Percentiles rank a stretch among this genome's conserved stretches.
These are phyloP conservation scores for Parauchenoglanis punctatus DNA, from an alignment of 2,797 vertebrate genomes.

Conservation along the genomic window DNA sequence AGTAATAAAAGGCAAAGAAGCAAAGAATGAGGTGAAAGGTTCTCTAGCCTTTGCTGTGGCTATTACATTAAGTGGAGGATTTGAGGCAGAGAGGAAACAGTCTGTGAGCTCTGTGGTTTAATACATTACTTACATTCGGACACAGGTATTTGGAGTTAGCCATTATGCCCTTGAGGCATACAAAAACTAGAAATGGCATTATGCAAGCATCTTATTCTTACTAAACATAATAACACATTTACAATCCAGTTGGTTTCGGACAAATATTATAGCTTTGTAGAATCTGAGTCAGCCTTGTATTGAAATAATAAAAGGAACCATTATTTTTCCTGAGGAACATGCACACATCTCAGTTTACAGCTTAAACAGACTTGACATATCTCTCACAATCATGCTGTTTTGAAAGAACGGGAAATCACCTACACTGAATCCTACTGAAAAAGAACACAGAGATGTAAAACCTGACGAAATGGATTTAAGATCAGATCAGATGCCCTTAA, in stretches of 20 bases:
- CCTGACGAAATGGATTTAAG: slow-evolving; percentile 7
- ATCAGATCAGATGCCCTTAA: slow-evolving; percentile 25
- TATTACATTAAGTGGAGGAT: slow-evolving; percentile 54
- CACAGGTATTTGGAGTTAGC: slow-evolving; percentile 65
- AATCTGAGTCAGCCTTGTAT: slow-evolving; percentile 16
- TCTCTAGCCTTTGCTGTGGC: slow-evolving; percentile 40
- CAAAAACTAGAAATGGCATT: slow-evolving; percentile 38
- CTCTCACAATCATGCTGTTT: slow-evolving; percentile 38
- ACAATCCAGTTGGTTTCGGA: neutral
- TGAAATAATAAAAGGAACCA: slow-evolving; percentile 45
- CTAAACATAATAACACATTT: neutral
- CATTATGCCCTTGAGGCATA: slow-evolving; percentile 67
- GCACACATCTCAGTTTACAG: slow-evolving; percentile 39
- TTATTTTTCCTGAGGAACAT: slow-evolving; percentile 39
- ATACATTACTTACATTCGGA: slow-evolving; percentile 80
- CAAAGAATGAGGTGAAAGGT: slow-evolving; percentile 52
- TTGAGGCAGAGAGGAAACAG: slow-evolving; percentile 62
- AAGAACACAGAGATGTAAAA: neutral
- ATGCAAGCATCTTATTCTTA: slow-evolving; percentile 11
- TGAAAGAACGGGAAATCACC: slow-evolving; percentile 56
- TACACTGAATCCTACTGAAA: slow-evolving; percentile 24
- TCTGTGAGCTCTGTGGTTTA: slow-evolving; percentile 67
- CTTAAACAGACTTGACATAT: slow-evolving; percentile 11
- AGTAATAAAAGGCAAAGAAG: slow-evolving; percentile 35
- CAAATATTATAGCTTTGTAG: slow-evolving; percentile 43